Conservation (phyloP, 2,113 vertebrate species). For the Chloroceryle aenea region DNA sequence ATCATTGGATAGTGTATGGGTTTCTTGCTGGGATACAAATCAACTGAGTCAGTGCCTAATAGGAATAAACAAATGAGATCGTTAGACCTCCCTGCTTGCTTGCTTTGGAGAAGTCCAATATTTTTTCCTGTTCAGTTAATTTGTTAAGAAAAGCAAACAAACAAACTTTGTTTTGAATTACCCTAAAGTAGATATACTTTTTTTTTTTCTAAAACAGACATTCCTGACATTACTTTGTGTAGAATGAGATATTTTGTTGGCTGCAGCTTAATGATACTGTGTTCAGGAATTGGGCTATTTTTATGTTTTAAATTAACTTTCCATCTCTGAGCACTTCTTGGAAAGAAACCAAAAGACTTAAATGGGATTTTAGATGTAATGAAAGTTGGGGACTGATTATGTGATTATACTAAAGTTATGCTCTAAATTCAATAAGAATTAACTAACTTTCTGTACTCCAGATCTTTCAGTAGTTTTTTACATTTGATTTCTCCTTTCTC, state of each 20-base stretch:
- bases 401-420: neutral
- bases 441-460: neutral
- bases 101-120: neutral
- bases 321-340: neutral
- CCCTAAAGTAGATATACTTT: neutral
- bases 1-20: neutral
- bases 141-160: neutral
- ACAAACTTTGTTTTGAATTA: neutral
- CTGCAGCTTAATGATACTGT: neutral
- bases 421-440: neutral
- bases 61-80: neutral
- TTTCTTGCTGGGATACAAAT: neutral
- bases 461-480: neutral
- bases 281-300: neutral
- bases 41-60: neutral
- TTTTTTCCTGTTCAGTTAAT: neutral
- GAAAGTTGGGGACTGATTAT: neutral
- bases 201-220: neutral
- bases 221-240: neutral
- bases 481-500: neutral
- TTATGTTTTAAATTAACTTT: conserved; percentile 5
- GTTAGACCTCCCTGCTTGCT: neutral
- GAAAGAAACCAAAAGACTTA: neutral
- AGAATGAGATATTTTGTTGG: neutral
- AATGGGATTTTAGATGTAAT: neutral